Percentiles rank a stretch among this genome's conserved stretches.
Evolutionary conservation across 2,797 vertebrate genomes (phyloP).

Genomic region (Mus minutoides): DNA sequence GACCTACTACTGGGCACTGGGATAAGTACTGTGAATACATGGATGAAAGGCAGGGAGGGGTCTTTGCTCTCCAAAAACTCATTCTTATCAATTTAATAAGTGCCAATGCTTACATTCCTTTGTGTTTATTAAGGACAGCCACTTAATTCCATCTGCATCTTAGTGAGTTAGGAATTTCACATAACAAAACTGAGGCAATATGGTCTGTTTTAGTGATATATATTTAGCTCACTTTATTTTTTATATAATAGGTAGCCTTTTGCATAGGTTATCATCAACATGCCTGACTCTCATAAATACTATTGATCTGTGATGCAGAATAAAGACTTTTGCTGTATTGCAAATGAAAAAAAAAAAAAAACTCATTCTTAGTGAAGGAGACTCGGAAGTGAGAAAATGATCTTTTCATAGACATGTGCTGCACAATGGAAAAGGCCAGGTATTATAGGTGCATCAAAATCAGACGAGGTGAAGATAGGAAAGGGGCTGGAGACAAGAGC

Average conservation of each 20-base stretch:
- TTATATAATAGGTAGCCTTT: slow-evolving; percentile 24
- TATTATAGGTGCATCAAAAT: background rate
- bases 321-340: slow-evolving; percentile 31
- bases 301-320: slow-evolving; percentile 18
- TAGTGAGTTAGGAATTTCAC: background rate
- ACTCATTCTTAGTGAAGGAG: background rate
- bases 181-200: background rate
- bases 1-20: background rate
- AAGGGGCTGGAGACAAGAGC: background rate
- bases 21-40: background rate
- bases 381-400: background rate
- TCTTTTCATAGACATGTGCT: background rate
- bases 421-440: background rate
- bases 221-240: background rate
- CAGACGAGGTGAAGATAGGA: background rate
- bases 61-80: background rate
- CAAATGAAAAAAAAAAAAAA: too few species aligned
- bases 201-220: background rate
- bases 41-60: background rate
- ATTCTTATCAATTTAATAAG: slow-evolving; percentile 4
- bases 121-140: background rate
- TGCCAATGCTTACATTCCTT: slow-evolving; percentile 33
- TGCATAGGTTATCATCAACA: background rate
- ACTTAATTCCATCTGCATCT: background rate
- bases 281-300: slow-evolving; percentile 55